Base-by-base conservation (phyloP, 2,113 vertebrate species). In the Coregonus clupeaformis region DNA sequence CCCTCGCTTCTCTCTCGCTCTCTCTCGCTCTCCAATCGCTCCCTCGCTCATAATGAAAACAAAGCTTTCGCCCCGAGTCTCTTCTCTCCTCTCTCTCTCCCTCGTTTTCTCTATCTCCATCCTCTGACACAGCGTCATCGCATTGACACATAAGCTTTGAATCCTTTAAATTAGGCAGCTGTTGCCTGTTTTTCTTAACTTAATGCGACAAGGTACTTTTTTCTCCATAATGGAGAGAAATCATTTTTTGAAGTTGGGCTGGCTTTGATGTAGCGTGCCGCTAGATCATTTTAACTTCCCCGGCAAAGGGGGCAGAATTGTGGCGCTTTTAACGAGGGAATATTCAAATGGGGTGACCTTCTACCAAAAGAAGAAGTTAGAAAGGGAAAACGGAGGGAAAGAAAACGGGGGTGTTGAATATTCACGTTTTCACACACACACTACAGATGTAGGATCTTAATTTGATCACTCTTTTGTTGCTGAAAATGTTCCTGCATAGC, bases 11-110 rank as follows among this genome's bases (percentile, higher is more conserved):
- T 18, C 57, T 59, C 29, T 36, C 24, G 30, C 25, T 3, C 12
- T 63, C 60, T 63, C 25, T 25, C 22, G 57, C 57, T 25, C 59
- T 9, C 47, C 47, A 49, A 25, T 57, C 14, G 52, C 27, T 57
- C 42, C 14, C 1, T n/a, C 12, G 13, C 69, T 92, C 91, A 77
- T 93, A 94, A 94, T 94, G 92, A 94, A 92, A 88, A 91, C 89
- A 92, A 89, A 91, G 87, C 91, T 85, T 89, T 89, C 16, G 16
- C 49, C 83, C 71, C 77, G 87, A 87, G 87, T 91, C 88, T 80
- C 20, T 1, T 14, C 47, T 22, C 45, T 80, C 75, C 22, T 1
- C n/a, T n/a, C 16, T 36, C 36, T 45, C 78, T 77, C 82, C 3
- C 13, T 52, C 72, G 77, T 89, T 89, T 88, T 92, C 88, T 82